phyloP scores from a whole-genome alignment of 2,888 invertebrate species.

The Drosophila picticornis region DNA sequence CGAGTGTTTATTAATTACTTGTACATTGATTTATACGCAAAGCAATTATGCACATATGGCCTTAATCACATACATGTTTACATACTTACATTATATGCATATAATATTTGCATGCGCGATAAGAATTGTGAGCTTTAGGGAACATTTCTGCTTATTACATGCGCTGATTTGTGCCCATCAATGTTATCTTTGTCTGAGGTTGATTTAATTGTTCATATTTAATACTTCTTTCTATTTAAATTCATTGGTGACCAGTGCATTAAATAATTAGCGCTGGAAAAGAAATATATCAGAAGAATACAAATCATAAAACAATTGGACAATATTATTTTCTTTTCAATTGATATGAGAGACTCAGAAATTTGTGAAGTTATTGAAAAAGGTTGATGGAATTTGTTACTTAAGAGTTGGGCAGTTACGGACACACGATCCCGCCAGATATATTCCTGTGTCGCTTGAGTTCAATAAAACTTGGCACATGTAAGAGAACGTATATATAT shows the following conservation, averaged over 20 bases:
- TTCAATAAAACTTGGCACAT: constrained; percentile 61
- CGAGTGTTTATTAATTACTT: constrained; percentile 24
- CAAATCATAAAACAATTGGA: not conserved
- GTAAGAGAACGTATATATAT: constrained; percentile 7
- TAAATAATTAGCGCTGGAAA: not conserved
- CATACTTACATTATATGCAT: not conserved
- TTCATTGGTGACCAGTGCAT: not conserved
- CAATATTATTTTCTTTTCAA: not conserved
- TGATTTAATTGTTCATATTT: not conserved
- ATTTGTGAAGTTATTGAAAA: constrained; percentile 13
- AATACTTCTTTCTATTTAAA: not conserved
- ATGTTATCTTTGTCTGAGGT: constrained; percentile 1
- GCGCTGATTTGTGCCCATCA: constrained; percentile 14
- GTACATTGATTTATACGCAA: constrained; percentile 1
- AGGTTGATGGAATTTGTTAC: constrained; percentile 28
- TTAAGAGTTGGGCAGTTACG: constrained; percentile 13
- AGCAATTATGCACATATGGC: not conserved
- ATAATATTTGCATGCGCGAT: constrained; percentile 14
- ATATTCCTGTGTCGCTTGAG: constrained; percentile 40
- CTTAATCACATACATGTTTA: not conserved
- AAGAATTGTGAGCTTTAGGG: constrained; percentile 10
- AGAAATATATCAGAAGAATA: not conserved
- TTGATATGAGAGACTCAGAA: not conserved
- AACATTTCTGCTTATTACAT: constrained; percentile 15
- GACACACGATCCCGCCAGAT: constrained; percentile 22